phyloP scores from a whole-genome alignment of 2,888 invertebrate genomes.

The Protodeltote pygarga region DNA sequence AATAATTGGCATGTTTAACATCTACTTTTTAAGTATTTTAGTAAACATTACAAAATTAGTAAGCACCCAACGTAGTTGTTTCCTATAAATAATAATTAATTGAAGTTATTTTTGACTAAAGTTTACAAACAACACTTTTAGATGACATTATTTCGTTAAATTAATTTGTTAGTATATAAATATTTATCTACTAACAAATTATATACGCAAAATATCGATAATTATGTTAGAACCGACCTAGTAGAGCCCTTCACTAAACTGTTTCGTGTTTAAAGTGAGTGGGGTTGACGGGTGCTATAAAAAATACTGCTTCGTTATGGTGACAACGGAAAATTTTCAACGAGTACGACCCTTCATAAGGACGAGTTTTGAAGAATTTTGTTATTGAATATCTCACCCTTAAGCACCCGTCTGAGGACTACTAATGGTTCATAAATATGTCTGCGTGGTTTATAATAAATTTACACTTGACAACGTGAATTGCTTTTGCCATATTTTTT shows the following conservation, averaged over 20 bases:
- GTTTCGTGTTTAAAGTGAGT: conserved; percentile 71
- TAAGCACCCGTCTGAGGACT: conserved; percentile 56
- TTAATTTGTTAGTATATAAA: too few relatives aligned
- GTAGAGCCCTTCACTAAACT: conserved; percentile 57
- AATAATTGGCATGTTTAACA: too few relatives aligned
- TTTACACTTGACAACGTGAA: conserved; percentile 67
- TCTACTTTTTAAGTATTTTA: too few relatives aligned
- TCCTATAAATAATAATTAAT: too few relatives aligned
- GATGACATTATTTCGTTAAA: too few relatives aligned
- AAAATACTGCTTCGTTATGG: conserved; percentile 72
- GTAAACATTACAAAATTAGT: too few relatives aligned
- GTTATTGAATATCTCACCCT: conserved; percentile 78
- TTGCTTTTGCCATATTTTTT: conserved; percentile 57
- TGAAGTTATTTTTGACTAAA: too few relatives aligned
- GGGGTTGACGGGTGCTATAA: conserved; percentile 78
- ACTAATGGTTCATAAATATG: conserved; percentile 75
- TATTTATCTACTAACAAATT: too few relatives aligned
- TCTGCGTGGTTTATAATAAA: conserved; percentile 64
- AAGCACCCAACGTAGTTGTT: too few relatives aligned
- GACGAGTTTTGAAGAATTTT: conserved; percentile 69
- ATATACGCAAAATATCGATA: conserved; percentile 41
- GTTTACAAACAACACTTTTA: too few relatives aligned
- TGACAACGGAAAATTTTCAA: conserved; percentile 78
- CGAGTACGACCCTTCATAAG: conserved; percentile 65
- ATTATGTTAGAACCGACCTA: conserved; percentile 3